Evolutionary conservation across 2,113 vertebrate species (phyloP).

Genomic region (Anhinga rufa): DNA sequence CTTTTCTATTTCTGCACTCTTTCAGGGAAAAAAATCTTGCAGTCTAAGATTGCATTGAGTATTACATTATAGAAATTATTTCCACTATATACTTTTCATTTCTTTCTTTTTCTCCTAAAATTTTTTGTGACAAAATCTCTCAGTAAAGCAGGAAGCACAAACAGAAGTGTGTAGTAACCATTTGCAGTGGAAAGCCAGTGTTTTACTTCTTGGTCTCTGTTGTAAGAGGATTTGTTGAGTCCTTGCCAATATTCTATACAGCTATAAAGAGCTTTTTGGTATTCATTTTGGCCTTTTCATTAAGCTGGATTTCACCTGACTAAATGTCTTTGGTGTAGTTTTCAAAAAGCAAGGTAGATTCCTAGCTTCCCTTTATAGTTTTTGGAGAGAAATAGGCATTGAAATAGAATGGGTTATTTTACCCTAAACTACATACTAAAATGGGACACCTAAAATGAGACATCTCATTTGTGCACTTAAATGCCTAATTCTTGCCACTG

Average conservation of each 20-base stretch:
- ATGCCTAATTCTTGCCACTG: neutral
- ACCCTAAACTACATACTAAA: neutral
- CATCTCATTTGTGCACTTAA: neutral
- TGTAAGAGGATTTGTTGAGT: neutral
- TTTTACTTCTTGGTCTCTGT: neutral
- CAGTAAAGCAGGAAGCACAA: neutral
- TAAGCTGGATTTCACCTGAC: neutral
- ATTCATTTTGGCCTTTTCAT: neutral
- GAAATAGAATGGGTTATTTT: neutral
- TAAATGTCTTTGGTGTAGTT: neutral
- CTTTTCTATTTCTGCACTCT: neutral
- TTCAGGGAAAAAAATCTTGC: neutral
- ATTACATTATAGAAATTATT: neutral
- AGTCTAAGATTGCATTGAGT: neutral
- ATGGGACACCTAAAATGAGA: neutral
- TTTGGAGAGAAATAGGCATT: neutral
- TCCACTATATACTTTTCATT: neutral
- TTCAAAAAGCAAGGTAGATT: neutral
- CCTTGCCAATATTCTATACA: neutral
- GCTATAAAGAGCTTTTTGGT: neutral
- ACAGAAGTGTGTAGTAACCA: neutral
- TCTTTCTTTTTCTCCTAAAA: neutral
- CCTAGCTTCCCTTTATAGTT: neutral
- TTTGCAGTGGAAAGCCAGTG: neutral
- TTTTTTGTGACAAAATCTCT: neutral